Evolutionary conservation across 2,888 invertebrate species (phyloP).

Genomic region (Escarpia spicata): DNA sequence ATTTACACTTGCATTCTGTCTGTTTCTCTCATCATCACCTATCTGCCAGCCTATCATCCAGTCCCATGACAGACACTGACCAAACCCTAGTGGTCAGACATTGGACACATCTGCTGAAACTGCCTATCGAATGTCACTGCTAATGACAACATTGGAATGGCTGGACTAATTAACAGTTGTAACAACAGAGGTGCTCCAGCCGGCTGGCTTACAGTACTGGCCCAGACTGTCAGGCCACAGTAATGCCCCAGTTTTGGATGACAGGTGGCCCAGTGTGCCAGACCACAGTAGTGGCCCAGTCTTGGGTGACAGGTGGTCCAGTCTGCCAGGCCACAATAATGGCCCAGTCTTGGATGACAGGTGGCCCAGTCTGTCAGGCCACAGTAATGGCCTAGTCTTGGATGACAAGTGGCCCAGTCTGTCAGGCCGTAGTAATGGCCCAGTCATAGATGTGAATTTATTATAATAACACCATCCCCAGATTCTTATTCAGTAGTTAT

Average conservation of each 20-base stretch:
- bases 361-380: too few species aligned
- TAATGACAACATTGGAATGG: background rate
- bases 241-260: too few species aligned
- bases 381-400: too few species aligned
- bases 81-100: background rate
- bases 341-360: too few species aligned
- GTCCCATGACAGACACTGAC: constrained; percentile 13
- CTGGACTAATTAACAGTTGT: constrained; percentile 12
- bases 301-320: too few species aligned
- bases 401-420: too few species aligned
- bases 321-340: too few species aligned
- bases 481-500: background rate
- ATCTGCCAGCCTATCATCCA: background rate
- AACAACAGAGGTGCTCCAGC: background rate
- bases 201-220: background rate
- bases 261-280: too few species aligned
- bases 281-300: too few species aligned
- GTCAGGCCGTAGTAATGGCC: too few species aligned
- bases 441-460: too few species aligned
- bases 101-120: background rate
- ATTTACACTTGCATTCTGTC: background rate
- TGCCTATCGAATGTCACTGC: background rate
- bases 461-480: background rate
- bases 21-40: background rate
- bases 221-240: too few species aligned